Percentiles rank a stretch among this genome's conserved stretches.
Conservation (phyloP, 2,888 invertebrate genomes). For the Argyresthia albistria region DNA sequence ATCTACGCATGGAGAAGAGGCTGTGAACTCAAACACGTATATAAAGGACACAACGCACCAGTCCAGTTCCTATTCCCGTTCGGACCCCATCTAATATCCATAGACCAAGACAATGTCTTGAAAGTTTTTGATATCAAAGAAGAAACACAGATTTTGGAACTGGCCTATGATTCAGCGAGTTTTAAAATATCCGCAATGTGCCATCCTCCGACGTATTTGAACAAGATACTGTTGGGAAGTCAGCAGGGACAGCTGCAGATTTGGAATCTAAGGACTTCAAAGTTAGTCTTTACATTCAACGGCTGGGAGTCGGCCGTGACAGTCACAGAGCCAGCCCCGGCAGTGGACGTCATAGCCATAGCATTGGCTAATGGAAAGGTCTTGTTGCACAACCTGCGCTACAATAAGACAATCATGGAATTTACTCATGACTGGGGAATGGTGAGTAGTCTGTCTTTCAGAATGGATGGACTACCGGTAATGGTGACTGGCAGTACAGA, state of each 20-base stretch:
- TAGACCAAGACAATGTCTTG: slow-evolving; percentile 83
- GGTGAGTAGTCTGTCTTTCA: slow-evolving; percentile 87
- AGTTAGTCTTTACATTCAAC: slow-evolving; percentile 82
- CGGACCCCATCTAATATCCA: slow-evolving; percentile 86
- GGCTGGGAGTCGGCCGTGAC: slow-evolving; percentile 82
- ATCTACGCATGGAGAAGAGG: slow-evolving; percentile 93
- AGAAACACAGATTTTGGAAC: slow-evolving; percentile 78
- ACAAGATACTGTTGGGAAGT: slow-evolving; percentile 93
- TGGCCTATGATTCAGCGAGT: slow-evolving; percentile 75
- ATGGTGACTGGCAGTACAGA: slow-evolving; percentile 87
- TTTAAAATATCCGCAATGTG: slow-evolving; percentile 87
- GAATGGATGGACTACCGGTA: slow-evolving; percentile 87
- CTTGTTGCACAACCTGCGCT: slow-evolving; percentile 89
- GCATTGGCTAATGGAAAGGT: slow-evolving; percentile 89
- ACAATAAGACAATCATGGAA: slow-evolving; percentile 85
- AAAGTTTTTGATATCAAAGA: slow-evolving; percentile 89
- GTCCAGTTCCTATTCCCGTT: slow-evolving; percentile 88
- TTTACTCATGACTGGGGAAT: slow-evolving; percentile 94
- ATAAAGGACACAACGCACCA: slow-evolving; percentile 80
- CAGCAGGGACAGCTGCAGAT: slow-evolving; percentile 87
- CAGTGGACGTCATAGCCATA: slow-evolving; percentile 91
- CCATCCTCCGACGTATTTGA: slow-evolving; percentile 95
- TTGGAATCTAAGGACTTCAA: slow-evolving; percentile 89
- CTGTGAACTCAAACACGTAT: slow-evolving; percentile 85
- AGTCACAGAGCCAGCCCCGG: slow-evolving; percentile 90